Base-by-base conservation (phyloP, 2,113 vertebrate genomes). In the Chionomys nivalis region DNA sequence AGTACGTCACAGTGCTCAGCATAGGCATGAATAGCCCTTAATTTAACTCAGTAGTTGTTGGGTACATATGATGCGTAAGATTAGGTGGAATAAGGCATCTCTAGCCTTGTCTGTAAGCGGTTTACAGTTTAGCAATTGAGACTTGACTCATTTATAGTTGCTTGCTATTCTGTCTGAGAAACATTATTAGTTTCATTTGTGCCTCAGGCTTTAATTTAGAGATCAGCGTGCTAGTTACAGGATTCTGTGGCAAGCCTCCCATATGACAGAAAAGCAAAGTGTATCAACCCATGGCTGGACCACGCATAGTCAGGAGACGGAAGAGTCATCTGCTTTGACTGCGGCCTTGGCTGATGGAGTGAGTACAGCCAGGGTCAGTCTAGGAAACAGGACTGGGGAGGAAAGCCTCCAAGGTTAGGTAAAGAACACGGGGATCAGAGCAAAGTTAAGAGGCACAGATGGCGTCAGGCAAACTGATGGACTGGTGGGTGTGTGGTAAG, bases 251-350 rank as follows among this genome's bases (percentile, higher is more conserved):
- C 58, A 31, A 47, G 49, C 7, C 19, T 61, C 28, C 65, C n/a
- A 36, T 0, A 0, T 39, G 66, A 31, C 8, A 26, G 85, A 39
- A 83, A 82, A 39, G 52, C 75, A 87, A 10, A 92, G 5, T 21
- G 3, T 31, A 3, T 31, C 0, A 2, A 19, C 1, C 7, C 9
- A 5, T n/a, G 77, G 49, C 28, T 49, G 49, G 23, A 61, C 23
- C 55, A 17, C 3, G 1, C 24, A 11, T 7, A 1, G 72, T 90
- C 44, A 66, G 47, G 26, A 39, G 52, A 16, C 7, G 2, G 10
- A 61, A n/a, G 24, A 92, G 49, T 52, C 5, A 16, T 58, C 73
- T 89, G 58, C 16, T 90, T 55, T 82, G 61, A 61, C 68, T 52
- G 28, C 39, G 49, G 5, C 36, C 9, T 61, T 55, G 42, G 31